Evolutionary conservation across 2,888 invertebrate species (phyloP), one percentile per base, ranked within the genome.

Genomic region (Nephrotoma flavescens): DNA sequence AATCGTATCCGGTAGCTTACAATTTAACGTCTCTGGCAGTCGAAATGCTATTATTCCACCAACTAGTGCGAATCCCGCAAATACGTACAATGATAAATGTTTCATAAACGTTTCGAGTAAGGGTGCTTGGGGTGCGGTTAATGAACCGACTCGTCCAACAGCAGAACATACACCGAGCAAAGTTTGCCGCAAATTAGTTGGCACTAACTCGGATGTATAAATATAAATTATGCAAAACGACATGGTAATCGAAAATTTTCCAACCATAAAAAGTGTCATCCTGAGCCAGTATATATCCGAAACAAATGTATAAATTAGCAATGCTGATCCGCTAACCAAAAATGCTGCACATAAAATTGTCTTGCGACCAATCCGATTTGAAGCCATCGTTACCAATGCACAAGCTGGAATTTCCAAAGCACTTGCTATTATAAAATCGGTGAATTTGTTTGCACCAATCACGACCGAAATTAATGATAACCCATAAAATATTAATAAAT

Each of bases 81-180:
- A 84, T 42, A 84, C 4, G 42, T 84, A 84, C 6, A 84, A 42
- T 12, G 84, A 84, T 42, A 84, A 42, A 84, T 84, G 11, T 84
- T 84, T 15, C 5, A 84, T 3, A 2, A 84, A 0, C 15, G 9
- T 11, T 7, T 84, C 91, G 89, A 95, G 90, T 47, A 95, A 91
- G n/a, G 94, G 94, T 9, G 95, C 94, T 90, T 95, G 95, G 52
- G 95, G 95, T 45, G 95, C 95, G 86, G 95, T 90, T 90, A 95
- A 93, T n/a, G 95, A 94, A n/a, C 95, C 95, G 87, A 95, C 88
- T 12, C 95, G 92, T 83, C 95, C 95, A 88, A 94, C 93, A 92
- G 95, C 94, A 86, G 95, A 95, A 90, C 94, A 95, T 86, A 94
- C 92, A 4, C 94, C 94, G 86, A 95, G 92, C 88, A 95, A 92